A percentile compares a stretch with the other conserved stretches of the same genome.
phyloP scores from a whole-genome alignment of 2,888 invertebrate genomes.

The Lysandra bellargus region DNA sequence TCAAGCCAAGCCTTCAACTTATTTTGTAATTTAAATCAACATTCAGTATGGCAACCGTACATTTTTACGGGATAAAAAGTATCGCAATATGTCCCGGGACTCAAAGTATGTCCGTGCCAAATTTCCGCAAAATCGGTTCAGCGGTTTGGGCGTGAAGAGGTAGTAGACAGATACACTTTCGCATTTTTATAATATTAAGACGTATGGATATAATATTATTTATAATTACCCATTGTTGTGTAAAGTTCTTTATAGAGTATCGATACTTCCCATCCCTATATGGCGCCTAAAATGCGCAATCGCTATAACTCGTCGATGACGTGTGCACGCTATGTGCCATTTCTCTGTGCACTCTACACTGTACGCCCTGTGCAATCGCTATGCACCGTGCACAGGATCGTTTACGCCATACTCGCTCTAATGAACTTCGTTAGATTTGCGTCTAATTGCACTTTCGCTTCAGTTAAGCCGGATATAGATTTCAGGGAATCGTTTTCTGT shows the following conservation, averaged over 20 bases:
- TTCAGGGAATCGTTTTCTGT: neutral
- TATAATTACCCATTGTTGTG: too few species aligned
- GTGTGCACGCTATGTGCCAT: neutral
- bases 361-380: neutral
- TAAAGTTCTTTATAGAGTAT: neutral
- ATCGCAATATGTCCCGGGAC: too few species aligned
- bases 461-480: constrained; percentile 18
- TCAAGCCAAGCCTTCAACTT: too few species aligned
- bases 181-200: too few species aligned
- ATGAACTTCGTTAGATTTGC: constrained; percentile 33
- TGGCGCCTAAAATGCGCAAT: neutral
- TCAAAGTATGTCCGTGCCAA: too few species aligned
- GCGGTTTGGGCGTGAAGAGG: too few species aligned
- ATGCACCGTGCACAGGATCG: constrained; percentile 36
- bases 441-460: constrained; percentile 30
- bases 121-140: too few species aligned
- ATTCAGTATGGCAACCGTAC: too few species aligned
- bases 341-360: neutral
- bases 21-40: too few species aligned
- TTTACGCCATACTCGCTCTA: constrained; percentile 38
- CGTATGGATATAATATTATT: too few species aligned
- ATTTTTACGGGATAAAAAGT: too few species aligned
- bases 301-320: neutral
- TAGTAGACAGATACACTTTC: too few species aligned
- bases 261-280: neutral